These are phyloP conservation scores for Glossosoma conforme DNA, from an alignment of 1,140 invertebrate species.

Conservation along the genomic window DNA sequence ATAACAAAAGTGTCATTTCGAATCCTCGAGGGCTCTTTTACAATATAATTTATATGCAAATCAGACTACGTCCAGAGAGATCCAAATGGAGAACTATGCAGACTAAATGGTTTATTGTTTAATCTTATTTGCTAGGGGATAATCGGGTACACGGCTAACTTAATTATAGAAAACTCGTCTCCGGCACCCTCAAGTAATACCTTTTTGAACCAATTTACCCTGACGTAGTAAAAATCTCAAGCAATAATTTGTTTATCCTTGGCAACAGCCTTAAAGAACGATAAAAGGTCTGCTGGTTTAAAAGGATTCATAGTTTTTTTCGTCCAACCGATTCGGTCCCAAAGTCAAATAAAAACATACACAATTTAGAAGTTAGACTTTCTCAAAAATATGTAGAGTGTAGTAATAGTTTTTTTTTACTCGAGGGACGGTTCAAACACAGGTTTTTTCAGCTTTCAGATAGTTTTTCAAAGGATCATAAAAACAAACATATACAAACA, in stretches of 20 bases:
- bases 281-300: too few relatives aligned
- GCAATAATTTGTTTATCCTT: slow-evolving; percentile 12
- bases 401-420: too few relatives aligned
- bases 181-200: not conserved
- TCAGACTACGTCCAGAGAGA: slow-evolving; percentile 6
- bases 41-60: slow-evolving; percentile 20
- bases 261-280: not conserved
- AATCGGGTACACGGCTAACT: slow-evolving; percentile 10
- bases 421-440: too few relatives aligned
- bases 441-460: too few relatives aligned
- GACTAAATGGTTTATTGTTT: slow-evolving; percentile 11
- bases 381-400: too few relatives aligned
- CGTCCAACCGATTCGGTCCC: too few relatives aligned
- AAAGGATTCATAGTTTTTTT: too few relatives aligned
- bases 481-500: too few relatives aligned
- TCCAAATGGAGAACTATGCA: slow-evolving; percentile 6
- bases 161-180: slow-evolving; percentile 8
- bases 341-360: too few relatives aligned
- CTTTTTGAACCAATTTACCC: slow-evolving; percentile 5
- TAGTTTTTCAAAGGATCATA: too few relatives aligned
- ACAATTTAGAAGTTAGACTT: too few relatives aligned
- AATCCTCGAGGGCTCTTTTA: slow-evolving; percentile 13
- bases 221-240: slow-evolving; percentile 3
- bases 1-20: slow-evolving; percentile 10
- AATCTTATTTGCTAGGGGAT: slow-evolving; percentile 15